Conservation (phyloP, 1,140 invertebrate genomes). For the Wiebesia pumilae region DNA sequence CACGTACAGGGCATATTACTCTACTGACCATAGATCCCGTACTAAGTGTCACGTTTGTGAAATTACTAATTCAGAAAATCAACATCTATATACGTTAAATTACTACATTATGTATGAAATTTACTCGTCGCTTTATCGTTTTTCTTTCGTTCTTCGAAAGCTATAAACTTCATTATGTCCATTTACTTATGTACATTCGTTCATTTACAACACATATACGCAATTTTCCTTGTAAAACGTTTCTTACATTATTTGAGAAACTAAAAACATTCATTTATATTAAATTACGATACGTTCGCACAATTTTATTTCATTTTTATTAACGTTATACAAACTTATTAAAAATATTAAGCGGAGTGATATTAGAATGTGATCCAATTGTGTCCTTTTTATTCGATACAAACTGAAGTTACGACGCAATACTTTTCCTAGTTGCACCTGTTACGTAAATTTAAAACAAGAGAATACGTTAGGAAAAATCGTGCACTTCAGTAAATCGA, state of each 20-base stretch:
- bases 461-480: background rate
- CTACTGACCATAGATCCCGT: background rate
- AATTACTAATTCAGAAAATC: conserved; percentile 44
- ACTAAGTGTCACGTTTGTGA: background rate
- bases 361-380: background rate
- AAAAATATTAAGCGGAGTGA: too few species aligned
- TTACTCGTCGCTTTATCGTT: background rate
- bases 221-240: too few species aligned
- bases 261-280: too few species aligned
- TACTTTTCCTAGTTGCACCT: background rate
- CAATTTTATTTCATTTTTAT: too few species aligned
- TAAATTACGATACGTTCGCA: too few species aligned
- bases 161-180: background rate
- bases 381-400: background rate
- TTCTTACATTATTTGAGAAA: too few species aligned
- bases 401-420: background rate
- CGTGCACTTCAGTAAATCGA: background rate
- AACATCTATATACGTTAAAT: conserved; percentile 21
- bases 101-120: conserved; percentile 2
- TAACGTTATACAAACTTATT: too few species aligned
- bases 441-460: background rate
- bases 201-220: too few species aligned
- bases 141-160: background rate
- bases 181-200: too few species aligned
- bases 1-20: conserved; percentile 1